Evolutionary conservation across 2,113 vertebrate genomes (phyloP).

Genomic region (Pygoscelis antarcticus): DNA sequence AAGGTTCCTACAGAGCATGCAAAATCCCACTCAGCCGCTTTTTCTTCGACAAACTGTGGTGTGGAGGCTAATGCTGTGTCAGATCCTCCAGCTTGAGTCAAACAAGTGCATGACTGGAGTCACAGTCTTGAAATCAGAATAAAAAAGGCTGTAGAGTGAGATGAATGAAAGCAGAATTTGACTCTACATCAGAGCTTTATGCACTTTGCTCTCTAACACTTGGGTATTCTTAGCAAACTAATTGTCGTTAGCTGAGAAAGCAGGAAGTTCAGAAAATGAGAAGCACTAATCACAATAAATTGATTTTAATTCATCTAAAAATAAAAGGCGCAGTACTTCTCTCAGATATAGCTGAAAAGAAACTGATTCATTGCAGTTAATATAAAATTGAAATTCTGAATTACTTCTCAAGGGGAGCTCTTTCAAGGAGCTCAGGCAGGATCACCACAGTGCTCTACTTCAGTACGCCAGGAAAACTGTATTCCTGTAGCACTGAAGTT

Average conservation of each 20-base stretch:
- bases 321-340: background rate
- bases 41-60: background rate
- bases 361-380: slow-evolving; percentile 22
- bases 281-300: slow-evolving; percentile 30
- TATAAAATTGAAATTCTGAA: background rate
- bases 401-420: background rate
- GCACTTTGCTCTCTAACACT: background rate
- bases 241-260: background rate
- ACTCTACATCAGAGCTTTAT: background rate
- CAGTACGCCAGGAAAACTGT: background rate
- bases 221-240: slow-evolving; percentile 37
- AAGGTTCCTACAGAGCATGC: background rate
- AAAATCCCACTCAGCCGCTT: background rate
- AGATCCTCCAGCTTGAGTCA: background rate
- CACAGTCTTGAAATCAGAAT: background rate
- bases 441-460: background rate
- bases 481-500: background rate
- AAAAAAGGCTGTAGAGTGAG: background rate
- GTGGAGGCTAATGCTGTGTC: background rate
- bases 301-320: slow-evolving; percentile 50
- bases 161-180: background rate
- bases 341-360: background rate
- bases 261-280: slow-evolving; percentile 42
- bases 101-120: background rate
- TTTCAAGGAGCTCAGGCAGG: background rate